phyloP scores from a whole-genome alignment of 2,797 vertebrate genomes.

The Epinephelus coioides region DNA sequence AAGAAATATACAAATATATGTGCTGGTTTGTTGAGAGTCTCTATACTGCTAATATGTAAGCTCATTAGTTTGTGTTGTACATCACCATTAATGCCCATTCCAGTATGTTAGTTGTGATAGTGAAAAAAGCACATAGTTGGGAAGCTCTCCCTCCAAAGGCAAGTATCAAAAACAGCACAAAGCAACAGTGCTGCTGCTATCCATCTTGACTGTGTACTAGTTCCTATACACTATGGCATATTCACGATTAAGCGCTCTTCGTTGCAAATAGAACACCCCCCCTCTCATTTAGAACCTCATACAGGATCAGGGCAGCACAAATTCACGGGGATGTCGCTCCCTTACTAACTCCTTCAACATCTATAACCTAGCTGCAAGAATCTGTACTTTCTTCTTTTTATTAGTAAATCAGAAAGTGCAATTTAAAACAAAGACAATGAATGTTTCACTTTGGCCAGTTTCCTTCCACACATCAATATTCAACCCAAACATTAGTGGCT shows the following conservation, averaged over 20 bases:
- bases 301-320: slow-evolving; percentile 71
- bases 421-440: slow-evolving; percentile 85
- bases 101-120: slow-evolving; percentile 81
- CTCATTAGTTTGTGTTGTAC: slow-evolving; percentile 76
- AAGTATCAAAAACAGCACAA: slow-evolving; percentile 88
- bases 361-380: slow-evolving; percentile 60
- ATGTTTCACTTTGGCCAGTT: slow-evolving; percentile 89
- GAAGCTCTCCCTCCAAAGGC: slow-evolving; percentile 88
- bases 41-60: slow-evolving; percentile 81
- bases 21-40: slow-evolving; percentile 89
- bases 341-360: slow-evolving; percentile 55
- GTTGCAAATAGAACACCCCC: slow-evolving; percentile 74
- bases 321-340: slow-evolving; percentile 70
- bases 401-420: slow-evolving; percentile 87
- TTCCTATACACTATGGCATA: slow-evolving; percentile 87
- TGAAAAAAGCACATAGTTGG: slow-evolving; percentile 86
- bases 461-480: slow-evolving; percentile 79
- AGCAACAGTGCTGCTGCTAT: slow-evolving; percentile 84
- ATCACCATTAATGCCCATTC: slow-evolving; percentile 85
- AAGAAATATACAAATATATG: slow-evolving; percentile 83
- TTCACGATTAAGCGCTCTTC: slow-evolving; percentile 83
- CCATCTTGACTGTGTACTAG: slow-evolving; percentile 82
- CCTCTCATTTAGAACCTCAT: slow-evolving; percentile 57
- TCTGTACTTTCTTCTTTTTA: slow-evolving; percentile 49
- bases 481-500: slow-evolving; percentile 80